Conservation (phyloP, 2,888 invertebrate genomes). For the Gonocerus acuteangulatus region DNA sequence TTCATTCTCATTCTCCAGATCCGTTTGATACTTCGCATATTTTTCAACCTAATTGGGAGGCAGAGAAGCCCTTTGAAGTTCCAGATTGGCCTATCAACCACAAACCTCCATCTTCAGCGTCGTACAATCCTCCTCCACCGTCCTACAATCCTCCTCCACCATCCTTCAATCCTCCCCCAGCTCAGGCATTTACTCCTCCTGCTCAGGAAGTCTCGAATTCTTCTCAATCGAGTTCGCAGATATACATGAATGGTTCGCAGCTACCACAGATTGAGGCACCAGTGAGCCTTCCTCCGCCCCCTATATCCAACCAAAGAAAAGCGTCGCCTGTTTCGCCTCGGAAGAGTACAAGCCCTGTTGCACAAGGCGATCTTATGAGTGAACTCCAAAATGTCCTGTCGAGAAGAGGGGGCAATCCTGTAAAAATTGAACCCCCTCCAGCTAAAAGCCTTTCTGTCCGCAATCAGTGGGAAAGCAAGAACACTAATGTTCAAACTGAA, state of each 20-base stretch:
- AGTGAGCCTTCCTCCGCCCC: background rate
- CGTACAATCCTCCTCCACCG: too few species aligned
- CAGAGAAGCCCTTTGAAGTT: slow-evolving; percentile 42
- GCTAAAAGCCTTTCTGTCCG: slow-evolving; percentile 45
- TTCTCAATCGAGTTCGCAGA: background rate
- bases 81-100: slow-evolving; percentile 40
- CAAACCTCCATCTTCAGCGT: background rate
- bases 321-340: background rate
- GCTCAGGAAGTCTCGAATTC: background rate
- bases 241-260: background rate
- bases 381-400: slow-evolving; percentile 10
- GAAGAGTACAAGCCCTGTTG: background rate
- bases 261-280: background rate
- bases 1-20: slow-evolving; percentile 44
- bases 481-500: slow-evolving; percentile 21
- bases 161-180: background rate
- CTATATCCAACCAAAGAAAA: background rate
- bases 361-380: background rate
- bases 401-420: background rate
- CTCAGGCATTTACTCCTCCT: background rate
- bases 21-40: slow-evolving; percentile 60
- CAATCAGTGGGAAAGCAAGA: slow-evolving; percentile 28
- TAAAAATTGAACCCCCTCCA: slow-evolving; percentile 36
- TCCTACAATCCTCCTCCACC: slow-evolving; percentile 19
- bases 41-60: slow-evolving; percentile 39